Evolutionary conservation across 2,797 vertebrate genomes (phyloP), one percentile per base, ranked within the genome.

Genomic region (Tokudaia tokunoshimensis): DNA sequence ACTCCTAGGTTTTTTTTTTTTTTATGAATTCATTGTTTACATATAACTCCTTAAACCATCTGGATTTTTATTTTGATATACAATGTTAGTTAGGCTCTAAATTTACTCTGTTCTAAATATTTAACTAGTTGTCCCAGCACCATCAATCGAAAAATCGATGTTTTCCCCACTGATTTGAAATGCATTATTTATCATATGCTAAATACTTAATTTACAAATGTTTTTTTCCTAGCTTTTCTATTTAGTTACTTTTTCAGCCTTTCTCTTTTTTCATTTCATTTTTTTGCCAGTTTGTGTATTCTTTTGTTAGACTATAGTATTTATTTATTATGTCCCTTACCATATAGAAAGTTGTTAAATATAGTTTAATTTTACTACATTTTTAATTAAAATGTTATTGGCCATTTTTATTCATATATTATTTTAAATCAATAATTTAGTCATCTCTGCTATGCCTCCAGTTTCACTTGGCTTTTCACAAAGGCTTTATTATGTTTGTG

Each of bases 21-120:
- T 97, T 97, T 96, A 93, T 94, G 91, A 82, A 96, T 97, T 97
- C 65, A 95, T 97, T 98, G 94, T 97, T 98, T 97, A 96, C 94
- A 95, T 97, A 87, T 96, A 96, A 95, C 89, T 96, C 67, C 93
- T 96, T 96, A 97, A 95, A 95, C 97, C 97, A 97, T 96, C 96
- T 97, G 96, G 92, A 97, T 97, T 96, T 98, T 96, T 97, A 97
- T 97, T 97, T 97, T 98, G 96, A 97, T 97, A 95, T 97, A 96
- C 94, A 96, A 92, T 94, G 80, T 97, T 83, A 97, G 91, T 96
- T 97, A 95, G 85, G 57, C 86, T 96, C 92, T 98, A 97, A 96
- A 97, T 97, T 97, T 98, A 96, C 96, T 94, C 81, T 95, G 89
- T 97, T 97, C 89, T 97, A 97, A 98, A 97, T 97, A 97, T 98